phyloP scores from a whole-genome alignment of 1,140 invertebrate species.

The Cyclina sinensis region DNA sequence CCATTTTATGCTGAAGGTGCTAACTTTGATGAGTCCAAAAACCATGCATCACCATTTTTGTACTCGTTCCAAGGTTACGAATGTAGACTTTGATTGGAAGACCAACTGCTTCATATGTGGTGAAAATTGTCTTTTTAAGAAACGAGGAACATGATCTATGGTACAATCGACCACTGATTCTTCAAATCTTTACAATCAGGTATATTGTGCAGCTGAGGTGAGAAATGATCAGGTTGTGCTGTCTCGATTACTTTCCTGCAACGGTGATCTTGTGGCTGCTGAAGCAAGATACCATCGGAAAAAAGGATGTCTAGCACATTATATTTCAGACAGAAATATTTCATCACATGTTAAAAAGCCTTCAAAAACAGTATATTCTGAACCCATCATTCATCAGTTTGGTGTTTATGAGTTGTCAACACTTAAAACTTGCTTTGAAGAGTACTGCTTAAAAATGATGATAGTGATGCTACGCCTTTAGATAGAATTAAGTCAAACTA shows the following conservation, averaged over 20 bases:
- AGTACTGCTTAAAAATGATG: neutral
- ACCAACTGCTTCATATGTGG: too few relatives aligned
- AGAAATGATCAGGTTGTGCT: neutral
- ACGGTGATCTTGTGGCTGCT: neutral
- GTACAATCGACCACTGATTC: neutral
- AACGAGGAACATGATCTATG: neutral
- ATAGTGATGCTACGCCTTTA: neutral
- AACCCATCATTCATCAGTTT: neutral
- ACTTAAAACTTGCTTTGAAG: neutral
- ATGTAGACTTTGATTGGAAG: constrained; percentile 1
- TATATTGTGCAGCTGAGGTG: neutral
- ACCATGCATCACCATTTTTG: too few relatives aligned
- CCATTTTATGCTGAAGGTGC: too few relatives aligned
- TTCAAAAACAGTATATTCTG: neutral
- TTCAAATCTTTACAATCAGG: neutral
- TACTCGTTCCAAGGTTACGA: too few relatives aligned
- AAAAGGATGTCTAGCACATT: too few relatives aligned
- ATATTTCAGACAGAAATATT: too few relatives aligned
- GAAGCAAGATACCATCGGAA: too few relatives aligned
- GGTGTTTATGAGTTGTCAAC: neutral
- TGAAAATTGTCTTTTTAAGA: neutral
- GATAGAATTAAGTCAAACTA: neutral
- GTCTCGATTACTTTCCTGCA: neutral
- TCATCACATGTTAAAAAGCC: too few relatives aligned
- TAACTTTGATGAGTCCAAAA: too few relatives aligned